A percentile compares a stretch with the other conserved stretches of the same genome.
phyloP scores from a whole-genome alignment of 2,888 invertebrate genomes.

The Barypeithes pellucidus region DNA sequence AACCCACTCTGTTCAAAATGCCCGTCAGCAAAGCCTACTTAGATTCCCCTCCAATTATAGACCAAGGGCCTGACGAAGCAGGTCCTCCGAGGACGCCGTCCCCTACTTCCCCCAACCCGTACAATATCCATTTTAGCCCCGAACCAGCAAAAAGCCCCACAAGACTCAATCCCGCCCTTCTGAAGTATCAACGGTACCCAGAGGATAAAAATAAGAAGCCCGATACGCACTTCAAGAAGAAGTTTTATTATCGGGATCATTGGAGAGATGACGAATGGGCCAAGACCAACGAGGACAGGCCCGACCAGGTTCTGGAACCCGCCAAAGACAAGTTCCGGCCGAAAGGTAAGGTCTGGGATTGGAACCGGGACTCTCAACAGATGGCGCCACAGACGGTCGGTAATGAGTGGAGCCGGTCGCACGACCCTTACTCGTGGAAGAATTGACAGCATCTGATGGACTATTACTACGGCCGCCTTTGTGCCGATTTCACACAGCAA shows the following conservation, averaged over 20 bases:
- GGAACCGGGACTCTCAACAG: constrained; percentile 70
- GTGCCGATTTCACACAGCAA: constrained; percentile 64
- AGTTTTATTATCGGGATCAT: constrained; percentile 81
- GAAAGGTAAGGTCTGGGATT: constrained; percentile 84
- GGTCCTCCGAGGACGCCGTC: constrained; percentile 76
- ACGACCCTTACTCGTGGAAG: constrained; percentile 65
- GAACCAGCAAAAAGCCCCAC: constrained; percentile 66
- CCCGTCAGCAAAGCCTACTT: constrained; percentile 70
- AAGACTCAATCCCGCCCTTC: constrained; percentile 72
- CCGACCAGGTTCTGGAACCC: constrained; percentile 61
- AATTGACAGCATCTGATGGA: constrained; percentile 64
- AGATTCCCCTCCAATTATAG: constrained; percentile 71
- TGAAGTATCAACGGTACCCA: constrained; percentile 76
- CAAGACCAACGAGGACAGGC: constrained; percentile 64
- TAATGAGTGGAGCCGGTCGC: constrained; percentile 64
- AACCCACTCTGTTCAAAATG: constrained; percentile 68
- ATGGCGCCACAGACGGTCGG: constrained; percentile 48
- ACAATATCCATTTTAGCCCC: constrained; percentile 64
- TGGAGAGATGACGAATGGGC: constrained; percentile 73
- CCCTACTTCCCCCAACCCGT: constrained; percentile 70
- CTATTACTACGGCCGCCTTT: constrained; percentile 57
- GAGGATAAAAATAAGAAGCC: constrained; percentile 68
- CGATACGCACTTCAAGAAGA: constrained; percentile 87
- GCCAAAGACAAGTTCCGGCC: constrained; percentile 79
- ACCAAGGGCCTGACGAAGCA: constrained; percentile 70